Conservation (phyloP, 1,140 invertebrate species). For the Akabosia matsudoensis region DNA sequence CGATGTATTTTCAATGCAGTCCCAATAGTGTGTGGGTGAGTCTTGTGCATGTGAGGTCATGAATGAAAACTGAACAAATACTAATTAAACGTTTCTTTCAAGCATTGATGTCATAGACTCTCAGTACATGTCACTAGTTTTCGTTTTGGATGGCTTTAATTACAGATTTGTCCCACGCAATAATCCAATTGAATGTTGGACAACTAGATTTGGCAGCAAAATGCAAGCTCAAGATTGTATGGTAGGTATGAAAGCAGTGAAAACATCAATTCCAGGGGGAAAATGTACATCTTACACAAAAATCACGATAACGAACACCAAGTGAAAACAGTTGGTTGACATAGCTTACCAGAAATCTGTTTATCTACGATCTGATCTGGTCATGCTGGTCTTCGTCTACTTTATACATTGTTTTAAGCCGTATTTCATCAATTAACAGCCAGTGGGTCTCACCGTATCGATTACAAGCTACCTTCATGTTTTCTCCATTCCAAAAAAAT, state of each 20-base stretch:
- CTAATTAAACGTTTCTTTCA: too few relatives aligned
- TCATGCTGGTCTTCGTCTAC: too few relatives aligned
- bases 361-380: too few relatives aligned
- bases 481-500: neutral
- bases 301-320: too few relatives aligned
- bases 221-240: too few relatives aligned
- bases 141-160: conserved; percentile 34
- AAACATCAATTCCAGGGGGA: neutral
- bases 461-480: neutral
- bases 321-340: too few relatives aligned
- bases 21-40: neutral
- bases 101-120: neutral
- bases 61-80: neutral
- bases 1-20: neutral
- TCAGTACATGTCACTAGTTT: neutral
- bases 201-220: neutral
- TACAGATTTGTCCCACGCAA: conserved; percentile 38
- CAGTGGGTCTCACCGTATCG: neutral
- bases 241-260: neutral
- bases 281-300: too few relatives aligned
- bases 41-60: neutral
- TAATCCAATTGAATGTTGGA: conserved; percentile 37
- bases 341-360: too few relatives aligned
- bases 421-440: too few relatives aligned
- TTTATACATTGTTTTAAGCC: too few relatives aligned